Evolutionary conservation across 2,797 vertebrate species (phyloP), one percentile per base, ranked within the genome.

Genomic region (Pipistrellus pygmaeus): DNA sequence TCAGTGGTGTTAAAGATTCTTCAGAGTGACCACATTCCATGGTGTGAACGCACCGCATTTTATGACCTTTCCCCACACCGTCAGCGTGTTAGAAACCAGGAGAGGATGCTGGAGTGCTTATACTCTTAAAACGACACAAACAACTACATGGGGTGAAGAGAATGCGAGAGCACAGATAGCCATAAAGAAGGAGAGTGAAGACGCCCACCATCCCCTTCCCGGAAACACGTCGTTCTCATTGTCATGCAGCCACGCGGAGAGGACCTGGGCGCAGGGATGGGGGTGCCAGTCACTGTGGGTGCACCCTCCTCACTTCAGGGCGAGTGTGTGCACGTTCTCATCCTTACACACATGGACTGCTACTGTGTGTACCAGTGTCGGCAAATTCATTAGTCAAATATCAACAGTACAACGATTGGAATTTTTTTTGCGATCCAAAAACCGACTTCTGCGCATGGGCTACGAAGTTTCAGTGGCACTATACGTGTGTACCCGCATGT

Each of bases 261-360:
- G 81, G 46, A 35, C 7, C 32, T 1, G 13, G 13, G 17, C 0
- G 3, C 14, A 13, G 11, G n/a, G 10, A 13, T 38, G 68, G 44
- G 12, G 4, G n/a, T 13, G 64, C 13, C 41, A 10, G 25, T 46
- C 38, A 8, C 62, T 64, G 30, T 64, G 62, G 62, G 62, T 8
- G 30, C 62, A 68, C 30, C 51, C 27, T 44, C 46, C 23, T 20
- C 72, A 2, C n/a, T 48, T 32, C 38, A 38, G 21, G 13, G 30
- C 20, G 32, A 10, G 3, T 5, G 27, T 6, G 5, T 12, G 3
- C 21, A 25, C 2, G 0, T 32, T 12, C 68, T 46, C 11, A 8
- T 30, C 82, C 38, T 71, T 51, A 15, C 9, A 78, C 48, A 25
- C 35, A 41, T 1, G 38, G 46, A 18, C 15, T 5, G 8, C 14